Base-by-base conservation (phyloP, 1,140 invertebrate genomes). In the Zaprionus nigranus region DNA sequence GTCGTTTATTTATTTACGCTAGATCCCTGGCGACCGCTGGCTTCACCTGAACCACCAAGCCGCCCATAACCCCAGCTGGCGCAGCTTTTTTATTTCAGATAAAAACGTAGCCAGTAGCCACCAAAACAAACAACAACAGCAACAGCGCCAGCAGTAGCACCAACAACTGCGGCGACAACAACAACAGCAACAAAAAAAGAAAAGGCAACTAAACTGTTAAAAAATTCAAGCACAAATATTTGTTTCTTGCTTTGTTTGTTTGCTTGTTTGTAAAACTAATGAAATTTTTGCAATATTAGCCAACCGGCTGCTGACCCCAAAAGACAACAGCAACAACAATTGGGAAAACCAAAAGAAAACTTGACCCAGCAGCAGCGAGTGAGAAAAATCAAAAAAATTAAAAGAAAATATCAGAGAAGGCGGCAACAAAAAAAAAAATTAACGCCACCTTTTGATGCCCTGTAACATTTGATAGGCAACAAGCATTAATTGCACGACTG, bases 191-290 rank as follows among this genome's bases (percentile, higher is more conserved):
- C 51, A 67, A 68, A 82, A 76, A 79, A 17, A 49, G 43, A 22
- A 75, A 75, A 71, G 66, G 75, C 63, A 65, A 74, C 84, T 81
- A 83, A 87, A 87, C 83, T 87, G 83, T 69, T 87, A 82, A 87
- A 87, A 88, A 88, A 87, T 87, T 78, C 83, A 87, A 80, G 85
- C 71, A 56, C 83, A 87, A 87, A 87, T 87, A 87, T 87, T 88
- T 87, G 83, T 87, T 87, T 88, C 82, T 87, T 83, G 83, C 72
- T 87, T 72, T 82, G 83, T 86, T 86, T 86, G 83, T 80, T 87
- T 82, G 83, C 83, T 88, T 87, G 83, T 87, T 87, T 87, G 83
- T 83, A 88, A 87, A 87, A 87, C 83, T 87, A 87, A 87, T 88
- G 83, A 87, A 87, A 87, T 87, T 87, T 87, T 83, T 88, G 83